phyloP scores from a whole-genome alignment of 1,140 invertebrate genomes.

The Drosophila ficusphila region DNA sequence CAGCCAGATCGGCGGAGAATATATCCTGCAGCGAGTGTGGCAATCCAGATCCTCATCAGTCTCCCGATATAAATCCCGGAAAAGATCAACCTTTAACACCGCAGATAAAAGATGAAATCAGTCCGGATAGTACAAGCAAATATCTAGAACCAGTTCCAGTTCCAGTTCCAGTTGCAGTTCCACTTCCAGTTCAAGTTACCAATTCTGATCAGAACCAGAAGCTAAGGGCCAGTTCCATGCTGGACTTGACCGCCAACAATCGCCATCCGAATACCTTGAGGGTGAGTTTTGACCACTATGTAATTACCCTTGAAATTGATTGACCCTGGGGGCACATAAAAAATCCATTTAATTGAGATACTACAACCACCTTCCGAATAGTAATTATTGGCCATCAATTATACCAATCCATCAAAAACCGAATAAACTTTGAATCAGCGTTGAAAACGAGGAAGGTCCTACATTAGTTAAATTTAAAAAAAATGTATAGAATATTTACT shows the following conservation, averaged over 20 bases:
- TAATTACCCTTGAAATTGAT: neutral
- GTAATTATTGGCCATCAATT: neutral
- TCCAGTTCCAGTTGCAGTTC: neutral
- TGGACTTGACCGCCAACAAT: slow-evolving; percentile 46
- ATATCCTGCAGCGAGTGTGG: slow-evolving; percentile 28
- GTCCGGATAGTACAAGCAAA: neutral
- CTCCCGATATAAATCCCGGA: neutral
- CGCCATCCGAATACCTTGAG: slow-evolving; percentile 26
- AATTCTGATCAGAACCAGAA: slow-evolving; percentile 17
- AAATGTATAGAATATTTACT: too few relatives aligned
- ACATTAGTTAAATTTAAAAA: too few relatives aligned
- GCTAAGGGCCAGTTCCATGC: slow-evolving; percentile 56
- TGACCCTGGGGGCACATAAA: neutral
- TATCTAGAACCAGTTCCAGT: neutral
- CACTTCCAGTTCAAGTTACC: neutral
- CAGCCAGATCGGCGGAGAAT: slow-evolving; percentile 16
- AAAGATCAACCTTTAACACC: neutral
- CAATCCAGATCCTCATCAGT: neutral
- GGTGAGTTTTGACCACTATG: slow-evolving; percentile 12
- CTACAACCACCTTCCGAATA: neutral
- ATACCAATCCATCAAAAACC: neutral
- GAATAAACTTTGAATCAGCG: neutral
- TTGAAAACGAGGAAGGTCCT: neutral
- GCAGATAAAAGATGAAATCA: too few relatives aligned
- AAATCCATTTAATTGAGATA: neutral